Percentiles rank a stretch among this genome's conserved stretches.
phyloP scores from a whole-genome alignment of 2,113 vertebrate genomes.

The Ramphastos sulfuratus region DNA sequence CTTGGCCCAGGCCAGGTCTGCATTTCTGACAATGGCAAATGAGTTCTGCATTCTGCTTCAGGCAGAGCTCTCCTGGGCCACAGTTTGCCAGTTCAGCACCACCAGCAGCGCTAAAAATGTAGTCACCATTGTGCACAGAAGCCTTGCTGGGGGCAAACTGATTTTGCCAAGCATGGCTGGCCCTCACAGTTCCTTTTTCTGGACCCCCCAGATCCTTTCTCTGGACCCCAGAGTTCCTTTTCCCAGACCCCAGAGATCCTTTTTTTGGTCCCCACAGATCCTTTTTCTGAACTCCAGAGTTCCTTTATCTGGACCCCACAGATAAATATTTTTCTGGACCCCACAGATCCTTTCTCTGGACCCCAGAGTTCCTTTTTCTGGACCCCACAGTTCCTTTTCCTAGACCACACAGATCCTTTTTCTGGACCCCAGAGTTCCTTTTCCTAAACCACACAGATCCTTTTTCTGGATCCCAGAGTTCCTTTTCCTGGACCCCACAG shows the following conservation, averaged over 20 bases:
- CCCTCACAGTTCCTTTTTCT: neutral
- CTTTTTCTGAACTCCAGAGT: neutral
- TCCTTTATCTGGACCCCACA: too few species aligned
- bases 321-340: too few species aligned
- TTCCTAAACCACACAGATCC: too few species aligned
- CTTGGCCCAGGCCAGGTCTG: neutral
- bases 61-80: neutral
- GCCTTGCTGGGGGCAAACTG: neutral
- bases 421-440: too few species aligned
- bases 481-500: too few species aligned
- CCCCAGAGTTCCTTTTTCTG: too few species aligned
- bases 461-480: too few species aligned
- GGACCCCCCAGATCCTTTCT: neutral
- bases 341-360: too few species aligned
- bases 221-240: too few species aligned
- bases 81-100: neutral
- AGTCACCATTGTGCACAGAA: fast-evolving
- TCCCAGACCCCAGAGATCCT: too few species aligned
- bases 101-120: neutral
- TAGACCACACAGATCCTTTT: too few species aligned
- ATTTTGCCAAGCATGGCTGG: neutral
- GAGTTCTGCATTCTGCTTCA: neutral
- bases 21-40: neutral
- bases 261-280: neutral
- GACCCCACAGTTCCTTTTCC: too few species aligned